Base-by-base conservation (phyloP, 2,113 vertebrate species). In the Leptodactylus fuscus region DNA sequence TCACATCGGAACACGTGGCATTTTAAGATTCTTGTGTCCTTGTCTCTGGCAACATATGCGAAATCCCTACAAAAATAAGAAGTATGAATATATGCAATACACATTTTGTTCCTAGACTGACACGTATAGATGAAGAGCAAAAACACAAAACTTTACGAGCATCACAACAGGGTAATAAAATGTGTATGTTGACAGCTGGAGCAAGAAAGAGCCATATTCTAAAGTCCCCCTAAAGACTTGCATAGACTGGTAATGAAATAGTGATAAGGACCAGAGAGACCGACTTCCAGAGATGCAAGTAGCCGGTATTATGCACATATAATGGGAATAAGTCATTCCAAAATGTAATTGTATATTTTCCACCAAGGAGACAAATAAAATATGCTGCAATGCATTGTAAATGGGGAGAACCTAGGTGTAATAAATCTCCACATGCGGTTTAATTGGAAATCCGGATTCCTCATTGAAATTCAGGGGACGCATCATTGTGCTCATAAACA, bases 1-100 rank as follows among this genome's bases (percentile, higher is more conserved):
- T 99, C 98, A 97, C 98, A 99, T 90, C 98, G 97, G 90, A 99
- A 99, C 88, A 99, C 98, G 92, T 99, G 98, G 94, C 98, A 99
- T 97, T 99, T 99, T 94, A 99, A 93, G 91, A 99, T 97, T 88
- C 98, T 94, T 10, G 98, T 99, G 87, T 98, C 97, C 92, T 95
- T 97, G 91, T 99, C 98, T 91, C 98, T 95, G 0, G 98, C 98
- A 89, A 99, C 98, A 0, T 99, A 99, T 60, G 98, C 98, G 89
- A 99, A 99, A 89, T 99, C 98, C 92, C 98, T 99, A 92, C 15
- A 89, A 87, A 32, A 91, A 89, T 9, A 70, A 1, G 3, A 38
- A 18, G 13, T 6, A 49, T 4, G 10, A 27, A 24, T 27, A 22
- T 76, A 29, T 49, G 1, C 12, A 34, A 20, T 15, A 16, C 20